Evolutionary conservation across 1,140 invertebrate genomes (phyloP).

Genomic region (Chrysopa pallens): DNA sequence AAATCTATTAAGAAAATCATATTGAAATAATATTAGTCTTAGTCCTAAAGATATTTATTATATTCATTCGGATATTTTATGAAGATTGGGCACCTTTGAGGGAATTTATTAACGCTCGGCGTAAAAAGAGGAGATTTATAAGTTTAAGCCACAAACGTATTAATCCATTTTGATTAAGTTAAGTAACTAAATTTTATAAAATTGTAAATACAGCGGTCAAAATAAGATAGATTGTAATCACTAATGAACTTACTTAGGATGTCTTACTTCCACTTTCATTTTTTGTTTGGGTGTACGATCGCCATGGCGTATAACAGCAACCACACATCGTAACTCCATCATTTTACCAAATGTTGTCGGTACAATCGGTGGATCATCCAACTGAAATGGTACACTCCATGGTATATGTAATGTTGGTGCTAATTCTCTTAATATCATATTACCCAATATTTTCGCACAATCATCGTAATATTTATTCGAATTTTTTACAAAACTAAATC

Average conservation of each 20-base stretch:
- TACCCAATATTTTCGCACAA: conserved; percentile 89
- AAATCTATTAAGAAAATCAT: conserved; percentile 44
- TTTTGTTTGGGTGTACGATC: conserved; percentile 99
- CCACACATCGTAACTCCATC: conserved; percentile 98
- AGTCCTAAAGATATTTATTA: neutral
- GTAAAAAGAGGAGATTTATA: too few species aligned
- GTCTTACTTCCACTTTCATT: conserved; percentile 99
- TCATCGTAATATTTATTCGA: conserved; percentile 99
- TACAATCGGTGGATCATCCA: conserved; percentile 97
- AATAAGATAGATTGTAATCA: conserved; percentile 1
- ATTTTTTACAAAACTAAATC: conserved; percentile 99
- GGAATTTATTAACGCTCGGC: too few species aligned
- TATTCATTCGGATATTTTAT: too few species aligned
- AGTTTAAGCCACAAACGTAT: too few species aligned
- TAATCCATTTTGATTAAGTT: too few species aligned
- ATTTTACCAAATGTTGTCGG: conserved; percentile 98
- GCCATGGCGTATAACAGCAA: conserved; percentile 95
- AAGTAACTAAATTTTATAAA: neutral
- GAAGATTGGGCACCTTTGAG: too few species aligned
- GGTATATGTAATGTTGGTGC: conserved; percentile 92
- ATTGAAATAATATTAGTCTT: neutral
- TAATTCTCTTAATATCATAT: conserved; percentile 77
- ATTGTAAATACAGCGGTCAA: neutral
- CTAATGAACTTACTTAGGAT: conserved; percentile 63
- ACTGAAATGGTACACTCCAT: conserved; percentile 89